Evolutionary conservation across 2,797 vertebrate genomes (phyloP).

Genomic region (Mareca penelope): DNA sequence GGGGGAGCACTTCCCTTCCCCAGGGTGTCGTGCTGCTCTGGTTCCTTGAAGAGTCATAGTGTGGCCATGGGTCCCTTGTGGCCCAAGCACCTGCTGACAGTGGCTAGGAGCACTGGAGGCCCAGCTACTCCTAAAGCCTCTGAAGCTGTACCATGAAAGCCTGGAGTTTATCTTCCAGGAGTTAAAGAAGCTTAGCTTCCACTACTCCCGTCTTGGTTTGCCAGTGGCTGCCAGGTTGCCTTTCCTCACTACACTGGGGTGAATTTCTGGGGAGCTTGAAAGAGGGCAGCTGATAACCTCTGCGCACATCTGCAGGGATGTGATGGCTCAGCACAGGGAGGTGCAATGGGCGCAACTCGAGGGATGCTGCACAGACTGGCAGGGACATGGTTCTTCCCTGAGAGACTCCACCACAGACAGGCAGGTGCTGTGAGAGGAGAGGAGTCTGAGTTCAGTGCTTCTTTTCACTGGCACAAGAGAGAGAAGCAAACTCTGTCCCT

Average conservation of each 20-base stretch:
- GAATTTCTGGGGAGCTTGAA: background rate
- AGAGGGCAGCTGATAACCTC: background rate
- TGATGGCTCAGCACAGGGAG: background rate
- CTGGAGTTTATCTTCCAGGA: background rate
- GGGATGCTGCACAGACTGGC: background rate
- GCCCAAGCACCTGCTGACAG: background rate
- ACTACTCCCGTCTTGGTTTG: background rate
- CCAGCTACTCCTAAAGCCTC: background rate
- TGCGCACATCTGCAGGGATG: too few relatives aligned
- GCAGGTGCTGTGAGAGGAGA: background rate
- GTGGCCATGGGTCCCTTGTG: background rate
- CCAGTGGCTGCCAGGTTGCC: background rate
- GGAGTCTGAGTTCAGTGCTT: background rate
- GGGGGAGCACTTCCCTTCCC: background rate
- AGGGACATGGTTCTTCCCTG: background rate
- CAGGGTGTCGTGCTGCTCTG: fast-evolving
- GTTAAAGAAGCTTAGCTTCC: background rate
- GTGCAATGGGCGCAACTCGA: fast-evolving
- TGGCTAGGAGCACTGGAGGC: background rate
- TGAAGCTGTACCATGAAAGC: background rate
- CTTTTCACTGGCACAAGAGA: background rate
- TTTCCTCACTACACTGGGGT: background rate
- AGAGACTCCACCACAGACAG: background rate
- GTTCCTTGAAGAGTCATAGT: background rate
- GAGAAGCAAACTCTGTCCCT: background rate